Conservation (phyloP, 2,888 invertebrate genomes). For the Xestia sexstrigata region DNA sequence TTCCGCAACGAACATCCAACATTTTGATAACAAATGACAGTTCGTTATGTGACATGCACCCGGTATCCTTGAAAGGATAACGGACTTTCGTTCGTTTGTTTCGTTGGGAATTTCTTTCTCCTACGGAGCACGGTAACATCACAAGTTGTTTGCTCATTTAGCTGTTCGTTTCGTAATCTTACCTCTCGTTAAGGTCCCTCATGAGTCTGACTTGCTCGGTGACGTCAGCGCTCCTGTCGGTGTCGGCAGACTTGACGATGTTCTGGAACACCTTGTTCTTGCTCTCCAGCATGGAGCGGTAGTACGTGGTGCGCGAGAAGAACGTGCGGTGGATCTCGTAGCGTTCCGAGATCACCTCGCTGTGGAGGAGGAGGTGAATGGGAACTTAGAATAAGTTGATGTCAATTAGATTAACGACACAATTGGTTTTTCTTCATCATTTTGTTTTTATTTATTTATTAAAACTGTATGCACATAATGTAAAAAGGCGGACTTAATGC, state of each 20-base stretch:
- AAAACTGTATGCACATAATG: too few species aligned
- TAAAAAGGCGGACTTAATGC: too few species aligned
- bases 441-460: too few species aligned
- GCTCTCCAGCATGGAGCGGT: conserved; percentile 98
- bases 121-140: not conserved
- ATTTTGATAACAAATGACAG: not conserved
- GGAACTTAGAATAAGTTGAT: not conserved
- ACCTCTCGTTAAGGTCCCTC: conserved; percentile 95
- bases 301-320: conserved; percentile 97
- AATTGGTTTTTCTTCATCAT: too few species aligned
- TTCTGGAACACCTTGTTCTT: conserved; percentile 98
- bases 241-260: conserved; percentile 94
- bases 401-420: not conserved
- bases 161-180: conserved; percentile 4
- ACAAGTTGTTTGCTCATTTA: not conserved
- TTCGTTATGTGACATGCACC: not conserved
- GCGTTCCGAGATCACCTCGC: conserved; percentile 93
- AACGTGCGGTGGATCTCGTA: conserved; percentile 95
- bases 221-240: conserved; percentile 94
- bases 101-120: not conserved
- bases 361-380: conserved; percentile 65
- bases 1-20: not conserved
- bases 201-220: conserved; percentile 93
- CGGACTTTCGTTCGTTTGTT: not conserved
- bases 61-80: not conserved